Evolutionary conservation across 2,113 vertebrate genomes (phyloP), one percentile per base, ranked within the genome.

Genomic region (Oreotrochilus melanogaster): DNA sequence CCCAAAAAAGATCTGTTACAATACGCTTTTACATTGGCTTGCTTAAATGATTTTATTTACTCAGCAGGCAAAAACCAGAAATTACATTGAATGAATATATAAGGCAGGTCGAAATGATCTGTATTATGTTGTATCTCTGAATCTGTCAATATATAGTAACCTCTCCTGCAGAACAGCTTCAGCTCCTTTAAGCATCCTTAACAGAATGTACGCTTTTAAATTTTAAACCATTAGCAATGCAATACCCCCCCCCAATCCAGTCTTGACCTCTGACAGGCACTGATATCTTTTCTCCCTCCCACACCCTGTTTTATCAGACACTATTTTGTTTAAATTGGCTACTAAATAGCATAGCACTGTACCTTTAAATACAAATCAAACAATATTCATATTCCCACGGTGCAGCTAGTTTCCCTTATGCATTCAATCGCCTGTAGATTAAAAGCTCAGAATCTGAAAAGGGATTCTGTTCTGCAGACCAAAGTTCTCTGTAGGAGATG

Each of bases 401-500:
- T 85, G 94, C 86, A 97, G 93, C 89, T 95, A 95, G 83, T 86
- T 97, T 96, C 94, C 92, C 91, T 92, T 95, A 82, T 82, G 97
- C 70, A 96, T 79, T 92, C 78, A 89, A 92, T 97, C 74, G 91
- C 78, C 93, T 93, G 95, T 93, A 94, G 95, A 81, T 93, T 92
- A 92, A 97, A 98, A 97, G 95, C 97, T 95, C 89, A 96, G 96
- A 96, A 93, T 95, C 83, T 86, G 90, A 93, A 96, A 96, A 96
- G 87, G 89, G 94, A 97, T 89, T 96, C 57, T 97, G 95, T 82
- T 94, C 57, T 96, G 95, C 96, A 96, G 96, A 97, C 91, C 91
- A 96, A 98, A 97, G 95, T 98, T 94, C 96, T 97, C 95, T 92
- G 97, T 88, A 96, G 97, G 96, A 96, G 92, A 94, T 64, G 96